phyloP scores from a whole-genome alignment of 2,797 vertebrate species.

The Tarsius wallacei region DNA sequence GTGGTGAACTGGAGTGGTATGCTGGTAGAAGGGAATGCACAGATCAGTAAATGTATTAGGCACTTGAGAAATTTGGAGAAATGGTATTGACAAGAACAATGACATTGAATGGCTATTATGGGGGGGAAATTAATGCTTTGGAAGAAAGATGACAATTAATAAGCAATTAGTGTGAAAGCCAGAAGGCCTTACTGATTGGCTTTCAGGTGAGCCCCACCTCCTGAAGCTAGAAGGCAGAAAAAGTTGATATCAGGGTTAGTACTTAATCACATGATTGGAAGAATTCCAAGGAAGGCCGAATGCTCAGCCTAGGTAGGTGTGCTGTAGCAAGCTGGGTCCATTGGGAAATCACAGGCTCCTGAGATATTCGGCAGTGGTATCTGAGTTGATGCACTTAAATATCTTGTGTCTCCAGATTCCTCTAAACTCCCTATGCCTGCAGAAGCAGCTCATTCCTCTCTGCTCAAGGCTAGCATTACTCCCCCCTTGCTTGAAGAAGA shows the following conservation, averaged over 20 bases:
- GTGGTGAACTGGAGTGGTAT: not conserved
- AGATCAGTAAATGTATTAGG: not conserved
- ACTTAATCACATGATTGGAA: not conserved
- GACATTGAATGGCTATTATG: not conserved
- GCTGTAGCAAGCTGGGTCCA: not conserved
- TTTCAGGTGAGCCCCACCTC: not conserved
- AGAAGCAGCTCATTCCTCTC: not conserved
- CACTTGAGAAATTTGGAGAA: not conserved
- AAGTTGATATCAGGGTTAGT: not conserved
- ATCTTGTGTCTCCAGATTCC: not conserved
- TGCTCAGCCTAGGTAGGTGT: not conserved
- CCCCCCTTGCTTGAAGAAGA: not conserved
- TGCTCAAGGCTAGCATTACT: not conserved
- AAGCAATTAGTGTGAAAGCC: constrained; percentile 58
- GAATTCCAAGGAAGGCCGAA: not conserved
- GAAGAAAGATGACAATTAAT: constrained; percentile 23
- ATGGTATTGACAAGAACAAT: not conserved
- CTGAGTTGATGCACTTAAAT: not conserved
- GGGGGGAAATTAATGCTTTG: constrained; percentile 9
- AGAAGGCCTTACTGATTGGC: not conserved
- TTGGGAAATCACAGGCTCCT: not conserved
- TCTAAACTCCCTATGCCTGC: not conserved
- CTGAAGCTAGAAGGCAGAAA: not conserved
- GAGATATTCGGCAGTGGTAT: not conserved
- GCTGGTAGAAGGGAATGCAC: not conserved